Conservation (phyloP, 2,888 invertebrate species). For the Polia nebulosa region DNA sequence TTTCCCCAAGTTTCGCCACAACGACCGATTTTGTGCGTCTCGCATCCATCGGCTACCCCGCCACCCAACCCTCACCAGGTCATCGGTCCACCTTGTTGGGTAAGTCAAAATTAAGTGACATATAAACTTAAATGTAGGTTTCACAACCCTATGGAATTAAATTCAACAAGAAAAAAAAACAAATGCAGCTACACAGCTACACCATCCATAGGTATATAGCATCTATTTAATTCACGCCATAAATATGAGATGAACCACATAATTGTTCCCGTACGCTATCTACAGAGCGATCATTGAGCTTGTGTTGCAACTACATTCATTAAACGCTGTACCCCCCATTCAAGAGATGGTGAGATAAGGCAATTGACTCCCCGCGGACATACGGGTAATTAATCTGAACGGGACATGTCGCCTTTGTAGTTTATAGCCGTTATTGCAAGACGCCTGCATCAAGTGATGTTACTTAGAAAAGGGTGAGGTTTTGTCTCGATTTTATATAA, state of each 20-base stretch:
- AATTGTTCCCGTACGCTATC: slow-evolving; percentile 54
- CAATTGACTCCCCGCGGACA: slow-evolving; percentile 86
- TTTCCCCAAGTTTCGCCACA: no score
- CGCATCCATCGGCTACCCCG: no score
- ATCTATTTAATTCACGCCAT: slow-evolving; percentile 14
- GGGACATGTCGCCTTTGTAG: slow-evolving; percentile 63
- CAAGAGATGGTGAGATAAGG: slow-evolving; percentile 83
- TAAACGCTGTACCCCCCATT: slow-evolving; percentile 65
- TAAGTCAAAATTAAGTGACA: no score
- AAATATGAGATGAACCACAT: slow-evolving; percentile 50
- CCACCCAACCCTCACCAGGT: no score
- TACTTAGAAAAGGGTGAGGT: slow-evolving; percentile 52
- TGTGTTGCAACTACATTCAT: slow-evolving; percentile 71
- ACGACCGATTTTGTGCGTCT: no score
- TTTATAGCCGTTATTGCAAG: slow-evolving; percentile 68
- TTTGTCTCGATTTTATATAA: slow-evolving; percentile 44
- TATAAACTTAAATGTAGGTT: neutral
- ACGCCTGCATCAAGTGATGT: slow-evolving; percentile 78
- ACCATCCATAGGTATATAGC: neutral
- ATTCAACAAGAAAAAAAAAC: neutral
- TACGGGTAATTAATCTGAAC: slow-evolving; percentile 88
- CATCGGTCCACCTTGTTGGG: no score
- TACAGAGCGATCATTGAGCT: slow-evolving; percentile 63
- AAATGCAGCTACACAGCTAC: neutral
- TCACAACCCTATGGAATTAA: neutral